Evolutionary conservation across 2,113 vertebrate genomes (phyloP), one percentile per base, ranked within the genome.

Genomic region (Ptyas mucosa): DNA sequence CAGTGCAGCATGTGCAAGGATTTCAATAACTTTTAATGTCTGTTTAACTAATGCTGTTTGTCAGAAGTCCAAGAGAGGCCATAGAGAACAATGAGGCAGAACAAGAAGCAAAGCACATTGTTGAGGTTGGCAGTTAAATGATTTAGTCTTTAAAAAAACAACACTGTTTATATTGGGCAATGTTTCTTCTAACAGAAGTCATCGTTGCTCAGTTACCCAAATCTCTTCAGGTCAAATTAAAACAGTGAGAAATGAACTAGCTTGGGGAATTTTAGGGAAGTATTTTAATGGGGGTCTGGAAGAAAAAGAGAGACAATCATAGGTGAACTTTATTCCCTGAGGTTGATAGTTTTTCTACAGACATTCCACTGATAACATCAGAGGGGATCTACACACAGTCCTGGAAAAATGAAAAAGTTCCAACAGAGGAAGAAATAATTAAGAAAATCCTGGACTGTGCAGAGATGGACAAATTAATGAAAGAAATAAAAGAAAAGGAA

Each of bases 21-120:
- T 91, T 81, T 88, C 55, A 69, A 81, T 88, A 91, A 91, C 92
- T 88, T 91, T 91, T 91, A 88, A 69, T 34, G 58, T 91, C 51
- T 88, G 58, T 69, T 93, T 29, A 88, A 90, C 87, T 87, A 64
- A 90, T 93, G 89, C 9, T 43, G 86, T 93, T 93, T 87, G 92
- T 69, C 81, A 93, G 46, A 87, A 87, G 49, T 69, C 55, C 18
- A 64, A 69, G 57, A 51, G 55, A 69, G 87, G 43, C 81, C 34
- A 24, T 8, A 18, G 54, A 86, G 43, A 90, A 61, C 55, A 93
- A 93, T 18, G 87, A 46, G 3, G n/a, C 4, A 75, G 58, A 61
- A 88, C 89, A 61, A 55, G 49, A n/a, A 46, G 39, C 58, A 91
- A 88, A 93, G 14, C 20, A 49, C 20, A 10, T n/a, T 12, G 18